These are phyloP conservation scores for Puffinus mauretanicus DNA, from an alignment of 2,113 vertebrate genomes.

Conservation along the genomic window DNA sequence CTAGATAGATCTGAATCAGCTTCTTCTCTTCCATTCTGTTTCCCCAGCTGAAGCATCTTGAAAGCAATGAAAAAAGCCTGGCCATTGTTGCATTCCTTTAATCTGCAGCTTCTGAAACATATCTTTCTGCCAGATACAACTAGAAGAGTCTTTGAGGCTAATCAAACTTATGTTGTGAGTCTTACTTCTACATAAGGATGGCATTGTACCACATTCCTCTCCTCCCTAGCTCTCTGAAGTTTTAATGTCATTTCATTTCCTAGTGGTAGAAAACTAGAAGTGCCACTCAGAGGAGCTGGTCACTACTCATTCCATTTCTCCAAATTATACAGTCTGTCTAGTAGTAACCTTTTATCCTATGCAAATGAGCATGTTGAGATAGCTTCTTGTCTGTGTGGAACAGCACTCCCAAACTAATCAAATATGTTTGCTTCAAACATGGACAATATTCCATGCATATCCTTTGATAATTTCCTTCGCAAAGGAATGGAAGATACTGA, in stretches of 20 bases:
- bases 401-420: not conserved
- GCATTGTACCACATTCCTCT: not conserved
- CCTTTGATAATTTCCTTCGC: not conserved
- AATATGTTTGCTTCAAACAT: not conserved
- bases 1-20: not conserved
- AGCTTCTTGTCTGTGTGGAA: not conserved
- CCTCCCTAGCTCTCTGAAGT: not conserved
- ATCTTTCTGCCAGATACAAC: not conserved
- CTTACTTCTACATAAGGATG: not conserved
- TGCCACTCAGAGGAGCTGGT: not conserved
- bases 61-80: not conserved
- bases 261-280: not conserved
- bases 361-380: not conserved
- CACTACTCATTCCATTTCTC: not conserved
- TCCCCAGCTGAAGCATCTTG: not conserved
- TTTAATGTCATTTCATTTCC: not conserved
- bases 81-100: not conserved
- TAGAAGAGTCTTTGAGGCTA: not conserved
- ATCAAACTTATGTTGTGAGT: not conserved
- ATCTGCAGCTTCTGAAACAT: not conserved
- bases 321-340: not conserved
- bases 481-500: not conserved
- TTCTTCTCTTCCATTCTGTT: not conserved
- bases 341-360: not conserved
- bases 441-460: not conserved